Percentiles rank a stretch among this genome's conserved stretches.
phyloP scores from a whole-genome alignment of 2,113 vertebrate genomes.

The Phylloscopus trochiloides region DNA sequence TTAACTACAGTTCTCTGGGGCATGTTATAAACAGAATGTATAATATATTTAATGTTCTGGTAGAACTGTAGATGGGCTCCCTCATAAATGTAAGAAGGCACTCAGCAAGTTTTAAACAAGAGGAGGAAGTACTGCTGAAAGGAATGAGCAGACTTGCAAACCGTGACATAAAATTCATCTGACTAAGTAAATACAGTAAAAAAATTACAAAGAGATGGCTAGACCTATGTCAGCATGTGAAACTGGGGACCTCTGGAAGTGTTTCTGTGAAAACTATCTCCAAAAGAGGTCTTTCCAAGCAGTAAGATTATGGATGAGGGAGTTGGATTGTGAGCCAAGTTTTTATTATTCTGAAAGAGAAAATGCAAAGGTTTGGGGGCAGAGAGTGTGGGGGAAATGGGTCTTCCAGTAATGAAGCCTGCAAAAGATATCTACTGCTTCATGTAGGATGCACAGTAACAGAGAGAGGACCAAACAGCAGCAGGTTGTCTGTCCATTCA shows the following conservation, averaged over 20 bases:
- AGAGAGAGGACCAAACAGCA: background rate
- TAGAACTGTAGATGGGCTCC: constrained; percentile 33
- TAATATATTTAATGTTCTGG: constrained; percentile 34
- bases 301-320: background rate
- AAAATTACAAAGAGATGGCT: background rate
- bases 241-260: background rate
- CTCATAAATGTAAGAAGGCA: constrained; percentile 54
- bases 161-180: background rate
- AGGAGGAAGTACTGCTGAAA: constrained; percentile 19
- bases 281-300: background rate
- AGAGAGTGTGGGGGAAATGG: background rate
- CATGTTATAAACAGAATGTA: constrained; percentile 19
- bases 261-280: background rate
- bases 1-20: constrained; percentile 13
- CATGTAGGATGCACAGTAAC: background rate
- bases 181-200: constrained; percentile 32
- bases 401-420: background rate
- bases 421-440: background rate
- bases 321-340: background rate
- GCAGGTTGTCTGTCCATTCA: background rate
- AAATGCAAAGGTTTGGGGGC: background rate
- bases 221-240: background rate
- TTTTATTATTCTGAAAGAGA: background rate
- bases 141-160: background rate
- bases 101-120: constrained; percentile 63